Conservation (phyloP, 2,113 vertebrate genomes). For the Petroica traversi region DNA sequence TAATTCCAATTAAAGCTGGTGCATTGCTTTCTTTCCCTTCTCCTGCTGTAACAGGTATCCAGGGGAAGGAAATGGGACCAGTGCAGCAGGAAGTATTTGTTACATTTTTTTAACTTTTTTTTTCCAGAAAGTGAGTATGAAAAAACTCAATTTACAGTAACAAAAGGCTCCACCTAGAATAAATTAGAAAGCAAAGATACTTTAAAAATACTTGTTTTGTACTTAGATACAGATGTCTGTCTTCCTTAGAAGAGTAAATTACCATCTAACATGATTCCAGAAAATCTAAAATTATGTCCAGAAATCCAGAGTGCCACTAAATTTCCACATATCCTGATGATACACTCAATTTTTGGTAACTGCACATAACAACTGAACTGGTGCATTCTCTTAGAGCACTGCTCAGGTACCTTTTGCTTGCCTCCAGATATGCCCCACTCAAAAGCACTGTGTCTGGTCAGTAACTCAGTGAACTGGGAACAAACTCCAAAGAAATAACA, state of each 20-base stretch:
- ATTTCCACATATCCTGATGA: background rate
- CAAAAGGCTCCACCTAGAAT: background rate
- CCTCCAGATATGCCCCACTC: background rate
- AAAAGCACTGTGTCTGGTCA: background rate
- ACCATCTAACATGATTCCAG: background rate
- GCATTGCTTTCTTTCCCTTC: background rate
- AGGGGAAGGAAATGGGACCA: background rate
- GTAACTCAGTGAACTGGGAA: background rate
- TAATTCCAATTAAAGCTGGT: background rate
- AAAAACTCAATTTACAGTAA: background rate
- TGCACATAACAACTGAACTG: rapidly evolving
- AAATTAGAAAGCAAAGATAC: background rate
- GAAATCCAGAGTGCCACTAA: background rate
- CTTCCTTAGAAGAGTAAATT: background rate
- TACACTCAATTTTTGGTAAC: background rate
- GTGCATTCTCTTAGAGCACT: background rate
- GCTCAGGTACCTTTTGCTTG: background rate
- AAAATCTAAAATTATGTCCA: background rate
- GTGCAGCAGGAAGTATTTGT: background rate
- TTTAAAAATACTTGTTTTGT: background rate
- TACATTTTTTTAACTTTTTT: background rate
- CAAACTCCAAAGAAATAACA: background rate
- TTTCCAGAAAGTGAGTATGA: background rate
- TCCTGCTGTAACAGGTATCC: background rate
- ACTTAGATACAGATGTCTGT: rapidly evolving